These are phyloP conservation scores for Alectura lathami DNA, from an alignment of 2,113 vertebrate species.

Conservation along the genomic window DNA sequence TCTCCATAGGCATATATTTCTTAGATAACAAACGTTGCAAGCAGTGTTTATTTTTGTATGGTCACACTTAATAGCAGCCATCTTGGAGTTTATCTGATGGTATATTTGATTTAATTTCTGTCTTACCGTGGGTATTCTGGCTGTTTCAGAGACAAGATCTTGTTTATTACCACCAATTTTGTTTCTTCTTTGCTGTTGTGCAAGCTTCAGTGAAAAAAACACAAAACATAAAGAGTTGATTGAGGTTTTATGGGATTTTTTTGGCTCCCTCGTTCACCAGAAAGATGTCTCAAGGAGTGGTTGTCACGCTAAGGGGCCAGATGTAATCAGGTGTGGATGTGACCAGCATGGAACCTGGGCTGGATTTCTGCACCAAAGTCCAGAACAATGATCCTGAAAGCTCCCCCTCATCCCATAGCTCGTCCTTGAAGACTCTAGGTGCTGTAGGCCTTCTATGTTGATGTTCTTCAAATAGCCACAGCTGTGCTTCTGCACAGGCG, in stretches of 20 bases:
- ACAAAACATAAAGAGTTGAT: neutral
- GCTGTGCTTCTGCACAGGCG: neutral
- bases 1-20: neutral
- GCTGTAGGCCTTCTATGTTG: neutral
- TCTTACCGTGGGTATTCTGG: neutral
- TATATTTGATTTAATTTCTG: neutral
- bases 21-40: neutral
- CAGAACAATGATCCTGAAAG: neutral
- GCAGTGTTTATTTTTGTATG: neutral
- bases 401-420: neutral
- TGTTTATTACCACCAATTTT: neutral
- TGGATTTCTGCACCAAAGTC: neutral
- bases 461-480: neutral
- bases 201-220: neutral
- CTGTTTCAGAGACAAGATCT: neutral
- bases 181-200: neutral
- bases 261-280: neutral
- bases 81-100: neutral
- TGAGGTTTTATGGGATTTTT: neutral
- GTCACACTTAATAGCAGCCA: neutral
- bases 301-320: accelerated
- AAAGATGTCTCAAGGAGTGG: neutral
- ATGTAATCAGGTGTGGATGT: neutral
- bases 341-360: neutral
- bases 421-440: neutral